A percentile compares a stretch with the other conserved stretches of the same genome.
Conservation (phyloP, 2,113 vertebrate genomes). For the Galemys pyrenaicus region DNA sequence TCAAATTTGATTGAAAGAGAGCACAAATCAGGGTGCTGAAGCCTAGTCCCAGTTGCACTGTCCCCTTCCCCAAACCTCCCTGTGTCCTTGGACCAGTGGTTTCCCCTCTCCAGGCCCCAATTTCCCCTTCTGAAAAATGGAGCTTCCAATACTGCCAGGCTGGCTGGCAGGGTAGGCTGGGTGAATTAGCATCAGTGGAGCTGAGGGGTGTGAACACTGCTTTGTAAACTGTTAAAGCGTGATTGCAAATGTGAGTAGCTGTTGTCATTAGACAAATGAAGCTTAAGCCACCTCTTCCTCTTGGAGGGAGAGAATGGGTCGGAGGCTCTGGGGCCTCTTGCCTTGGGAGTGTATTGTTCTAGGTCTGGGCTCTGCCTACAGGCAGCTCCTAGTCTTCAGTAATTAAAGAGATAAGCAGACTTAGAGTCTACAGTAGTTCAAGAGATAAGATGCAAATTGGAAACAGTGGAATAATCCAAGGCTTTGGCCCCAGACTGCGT, state of each 20-base stretch:
- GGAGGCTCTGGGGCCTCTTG: neutral
- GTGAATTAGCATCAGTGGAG: conserved; percentile 67
- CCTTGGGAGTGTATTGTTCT: neutral
- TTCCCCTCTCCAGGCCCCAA: neutral
- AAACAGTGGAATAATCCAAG: neutral
- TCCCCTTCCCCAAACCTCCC: neutral
- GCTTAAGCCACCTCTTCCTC: conserved; percentile 40
- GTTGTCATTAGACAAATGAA: conserved; percentile 79
- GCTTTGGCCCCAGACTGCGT: neutral
- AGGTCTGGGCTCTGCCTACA: neutral
- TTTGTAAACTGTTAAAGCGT: conserved; percentile 81
- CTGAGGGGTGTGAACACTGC: conserved; percentile 79
- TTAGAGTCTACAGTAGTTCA: no score
- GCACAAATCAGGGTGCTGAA: neutral
- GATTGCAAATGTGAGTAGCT: conserved; percentile 77
- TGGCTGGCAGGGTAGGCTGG: conserved; percentile 59
- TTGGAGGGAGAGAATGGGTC: neutral
- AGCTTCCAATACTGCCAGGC: conserved; percentile 30
- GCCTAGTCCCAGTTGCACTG: neutral
- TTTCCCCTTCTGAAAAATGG: conserved; percentile 44
- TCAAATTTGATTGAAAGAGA: conserved; percentile 10
- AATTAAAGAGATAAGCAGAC: neutral
- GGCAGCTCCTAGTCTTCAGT: neutral
- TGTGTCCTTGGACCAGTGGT: conserved; percentile 32
- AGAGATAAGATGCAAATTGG: neutral